These are phyloP conservation scores for Monomorium pharaonis DNA, from an alignment of 1,140 invertebrate genomes.

Conservation along the genomic window DNA sequence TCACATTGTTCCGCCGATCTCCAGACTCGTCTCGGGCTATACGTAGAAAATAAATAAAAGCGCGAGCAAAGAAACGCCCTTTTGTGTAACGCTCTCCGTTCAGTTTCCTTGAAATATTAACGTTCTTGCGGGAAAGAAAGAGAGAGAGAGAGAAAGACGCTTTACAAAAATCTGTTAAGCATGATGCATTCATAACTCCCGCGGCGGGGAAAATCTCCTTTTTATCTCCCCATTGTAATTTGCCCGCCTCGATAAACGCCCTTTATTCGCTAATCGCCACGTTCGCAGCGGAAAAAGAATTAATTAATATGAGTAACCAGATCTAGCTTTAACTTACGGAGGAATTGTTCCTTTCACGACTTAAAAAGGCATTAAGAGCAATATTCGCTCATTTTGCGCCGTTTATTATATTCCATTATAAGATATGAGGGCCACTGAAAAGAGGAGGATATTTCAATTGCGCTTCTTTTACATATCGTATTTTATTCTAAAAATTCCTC, in stretches of 20 bases:
- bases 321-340: not conserved
- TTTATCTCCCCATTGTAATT: not conserved
- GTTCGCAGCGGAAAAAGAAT: not conserved
- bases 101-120: constrained; percentile 36
- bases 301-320: not conserved
- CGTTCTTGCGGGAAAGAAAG: constrained; percentile 4
- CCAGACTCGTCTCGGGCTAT: not conserved
- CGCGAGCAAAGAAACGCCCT: not conserved
- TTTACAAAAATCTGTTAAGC: not conserved
- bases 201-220: not conserved
- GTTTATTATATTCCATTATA: not conserved
- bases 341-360: not conserved
- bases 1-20: constrained; percentile 30
- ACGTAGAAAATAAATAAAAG: not conserved
- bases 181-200: constrained; percentile 20
- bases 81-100: constrained; percentile 1
- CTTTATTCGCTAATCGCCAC: not conserved
- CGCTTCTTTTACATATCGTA: not conserved
- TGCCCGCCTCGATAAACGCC: not conserved
- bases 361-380: not conserved
- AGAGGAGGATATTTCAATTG: not conserved
- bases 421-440: not conserved
- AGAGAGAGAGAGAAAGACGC: no score
- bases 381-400: not conserved
- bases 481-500: not conserved